Evolutionary conservation across 1,140 invertebrate species (phyloP), one percentile per base, ranked within the genome.

Genomic region (Oppia nitens): DNA sequence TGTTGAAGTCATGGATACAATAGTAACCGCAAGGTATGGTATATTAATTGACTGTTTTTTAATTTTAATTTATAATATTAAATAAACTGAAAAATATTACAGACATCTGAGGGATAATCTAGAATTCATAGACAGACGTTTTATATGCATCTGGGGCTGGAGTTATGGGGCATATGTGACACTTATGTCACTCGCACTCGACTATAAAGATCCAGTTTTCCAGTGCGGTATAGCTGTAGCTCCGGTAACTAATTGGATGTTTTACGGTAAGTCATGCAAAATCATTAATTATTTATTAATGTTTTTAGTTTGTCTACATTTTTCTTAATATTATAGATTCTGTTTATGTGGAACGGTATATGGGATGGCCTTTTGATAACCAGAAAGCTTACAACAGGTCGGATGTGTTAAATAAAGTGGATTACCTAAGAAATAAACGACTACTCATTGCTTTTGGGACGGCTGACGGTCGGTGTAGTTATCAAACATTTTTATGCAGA

Each of bases 261-360:
- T 91, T 50, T 93, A 95, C 68, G 87, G 90, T 95, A 72, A 82
- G 57, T 45, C 12, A 17, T 3, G 4, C 24, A 53, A 9, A 40
- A 9, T 40, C 17, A 40, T 40, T 6, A 17, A 40, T 40, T 40
- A n/a, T n/a, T n/a, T n/a, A n/a, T n/a, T n/a, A n/a, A n/a, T n/a
- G n/a, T n/a, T n/a, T n/a, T n/a, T 23, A 51, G 25, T 32, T 40
- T 50, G 60, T 64, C 25, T 54, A 1, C 28, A 32, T n/a, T 45
- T 60, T 25, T 25, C 45, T 57, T n/a, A n/a, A 55, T 54, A 0
- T 20, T 24, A 32, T 68, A 96, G 91, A 95, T 75, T 89, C 89
- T 20, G 87, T 86, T 3, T 95, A 94, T 69, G 83, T 90, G 40
- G 92, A 96, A 69, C 76, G 87, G 17, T 93, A 90, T 70, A 87